Base-by-base conservation (phyloP, 2,797 vertebrate species). In the Arrhamphus sclerolepis region DNA sequence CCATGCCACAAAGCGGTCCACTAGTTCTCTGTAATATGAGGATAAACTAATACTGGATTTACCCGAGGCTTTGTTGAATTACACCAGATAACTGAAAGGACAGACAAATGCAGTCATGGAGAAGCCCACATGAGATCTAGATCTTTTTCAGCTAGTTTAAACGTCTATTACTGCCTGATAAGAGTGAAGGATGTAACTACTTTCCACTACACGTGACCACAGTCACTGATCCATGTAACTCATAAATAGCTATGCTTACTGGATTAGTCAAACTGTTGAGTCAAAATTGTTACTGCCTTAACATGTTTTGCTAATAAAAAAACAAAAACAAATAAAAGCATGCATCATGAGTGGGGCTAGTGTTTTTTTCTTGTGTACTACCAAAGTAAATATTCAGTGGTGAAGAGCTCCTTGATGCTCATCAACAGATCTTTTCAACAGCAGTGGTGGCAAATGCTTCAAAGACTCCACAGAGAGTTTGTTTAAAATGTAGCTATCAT, bases 151-250 rank as follows among this genome's bases (percentile, higher is more conserved):
- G 31, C 47, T 57, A 18, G 16, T 62, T 75, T 56, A 31, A 57
- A 75, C 68, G 59, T 72, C 40, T 67, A 19, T 74, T 62, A 61
- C 46, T 62, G 64, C 65, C 68, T 57, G 46, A 56, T 53, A 68
- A 73, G 39, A 58, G 21, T 39, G 7, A 34, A n/a, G 22, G 46
- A 50, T 40, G 40, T 40, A 52, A 60, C 39, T 67, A 6, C 46
- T 39, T 73, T 78, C 26, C 18, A 75, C 79, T 71, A 14, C 22
- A 16, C 46, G 9, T 55, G 68, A 39, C 53, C 34, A 18, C 63
- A 26, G 44, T 68, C 73, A 78, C 78, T 74, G 74, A 80, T 81
- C 44, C 38, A 58, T 34, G 69, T 60, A 61, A 66, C 49, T 46
- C 43, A 63, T 56, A 57, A 67, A 72, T 55, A 47, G 29, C 61